A percentile compares a stretch with the other conserved stretches of the same genome.
Evolutionary conservation across 2,888 invertebrate genomes (phyloP).

Genomic region (Lepidocyrtoides sp.): DNA sequence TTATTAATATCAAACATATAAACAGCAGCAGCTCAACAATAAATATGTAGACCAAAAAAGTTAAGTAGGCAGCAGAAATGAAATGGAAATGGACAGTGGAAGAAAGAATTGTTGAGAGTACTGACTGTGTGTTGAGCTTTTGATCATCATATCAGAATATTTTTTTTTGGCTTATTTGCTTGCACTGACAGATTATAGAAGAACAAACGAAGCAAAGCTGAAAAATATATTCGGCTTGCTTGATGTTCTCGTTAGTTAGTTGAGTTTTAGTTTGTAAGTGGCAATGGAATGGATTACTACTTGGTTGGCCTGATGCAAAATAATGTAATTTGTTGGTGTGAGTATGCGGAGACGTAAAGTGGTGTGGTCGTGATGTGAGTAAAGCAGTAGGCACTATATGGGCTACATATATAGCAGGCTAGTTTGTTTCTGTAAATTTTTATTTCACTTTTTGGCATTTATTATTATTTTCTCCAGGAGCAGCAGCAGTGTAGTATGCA

Average conservation of each 20-base stretch:
- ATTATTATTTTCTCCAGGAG: no score
- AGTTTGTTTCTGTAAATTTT: no score
- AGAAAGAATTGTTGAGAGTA: no score
- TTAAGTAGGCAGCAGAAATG: not conserved
- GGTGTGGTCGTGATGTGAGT: not conserved
- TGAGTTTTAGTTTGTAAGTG: slow-evolving; percentile 27
- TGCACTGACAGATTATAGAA: not conserved
- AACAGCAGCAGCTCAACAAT: not conserved
- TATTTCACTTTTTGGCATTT: no score
- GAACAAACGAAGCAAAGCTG: not conserved
- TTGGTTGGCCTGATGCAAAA: no score
- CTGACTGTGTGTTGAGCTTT: no score
- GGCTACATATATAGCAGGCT: no score
- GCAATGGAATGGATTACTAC: slow-evolving; percentile 23
- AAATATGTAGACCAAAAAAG: not conserved
- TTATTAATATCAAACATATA: not conserved
- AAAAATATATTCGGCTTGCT: no score
- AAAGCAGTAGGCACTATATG: no score
- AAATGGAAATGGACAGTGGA: not conserved
- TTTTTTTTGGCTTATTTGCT: no score
- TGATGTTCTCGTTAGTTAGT: not conserved
- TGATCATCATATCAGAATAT: slow-evolving; percentile 3
- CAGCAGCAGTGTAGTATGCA: no score
- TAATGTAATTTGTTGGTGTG: not conserved
- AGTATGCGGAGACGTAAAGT: not conserved